Percentiles rank a stretch among this genome's conserved stretches.
Evolutionary conservation across 2,888 invertebrate genomes (phyloP).

Genomic region (Ophioninae sp.): DNA sequence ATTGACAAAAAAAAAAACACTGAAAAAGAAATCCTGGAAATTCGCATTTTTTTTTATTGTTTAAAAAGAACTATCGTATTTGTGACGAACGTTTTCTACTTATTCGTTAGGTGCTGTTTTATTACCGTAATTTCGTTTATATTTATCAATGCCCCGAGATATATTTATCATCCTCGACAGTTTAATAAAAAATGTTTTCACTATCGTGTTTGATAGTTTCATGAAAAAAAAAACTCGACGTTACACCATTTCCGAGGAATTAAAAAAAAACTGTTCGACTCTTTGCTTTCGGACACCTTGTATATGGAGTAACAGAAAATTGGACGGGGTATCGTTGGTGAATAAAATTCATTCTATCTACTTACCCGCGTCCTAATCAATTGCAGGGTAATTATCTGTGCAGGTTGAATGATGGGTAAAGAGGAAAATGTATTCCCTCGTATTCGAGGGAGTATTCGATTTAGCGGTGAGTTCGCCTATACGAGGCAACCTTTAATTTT

Average conservation of each 20-base stretch:
- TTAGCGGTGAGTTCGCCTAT: neutral
- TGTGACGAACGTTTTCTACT: neutral
- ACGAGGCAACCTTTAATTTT: neutral
- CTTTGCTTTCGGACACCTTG: neutral
- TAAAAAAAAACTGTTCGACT: neutral
- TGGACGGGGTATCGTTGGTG: neutral
- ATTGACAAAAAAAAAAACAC: too few relatives aligned
- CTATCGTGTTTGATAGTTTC: neutral
- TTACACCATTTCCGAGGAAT: neutral
- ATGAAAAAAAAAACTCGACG: neutral
- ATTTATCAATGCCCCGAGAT: neutral
- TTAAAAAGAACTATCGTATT: neutral
- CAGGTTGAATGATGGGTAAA: neutral
- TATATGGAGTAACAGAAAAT: neutral
- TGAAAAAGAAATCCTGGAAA: too few relatives aligned
- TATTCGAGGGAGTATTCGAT: neutral
- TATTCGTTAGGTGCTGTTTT: neutral
- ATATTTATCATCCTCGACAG: too few relatives aligned
- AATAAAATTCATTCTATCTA: slow-evolving; percentile 1
- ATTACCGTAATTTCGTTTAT: neutral
- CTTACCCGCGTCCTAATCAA: neutral
- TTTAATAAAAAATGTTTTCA: too few relatives aligned
- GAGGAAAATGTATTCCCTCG: slow-evolving; percentile 1
- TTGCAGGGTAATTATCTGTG: neutral
- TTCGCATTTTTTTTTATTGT: neutral